A percentile compares a stretch with the other conserved stretches of the same genome.
These are phyloP conservation scores for Candoia aspera DNA, from an alignment of 2,113 vertebrate species.

Conservation along the genomic window DNA sequence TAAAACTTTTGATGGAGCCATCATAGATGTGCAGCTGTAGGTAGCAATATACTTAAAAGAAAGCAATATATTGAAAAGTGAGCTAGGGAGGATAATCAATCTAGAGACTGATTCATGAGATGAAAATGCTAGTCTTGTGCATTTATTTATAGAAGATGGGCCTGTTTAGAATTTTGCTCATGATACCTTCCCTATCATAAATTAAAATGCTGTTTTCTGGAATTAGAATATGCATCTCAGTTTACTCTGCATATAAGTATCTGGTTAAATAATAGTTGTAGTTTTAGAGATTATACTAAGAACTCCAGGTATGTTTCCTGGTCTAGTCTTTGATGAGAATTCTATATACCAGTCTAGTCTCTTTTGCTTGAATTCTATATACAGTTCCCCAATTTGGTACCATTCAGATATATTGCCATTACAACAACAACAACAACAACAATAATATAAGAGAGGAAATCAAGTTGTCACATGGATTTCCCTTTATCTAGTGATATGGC, in stretches of 20 bases:
- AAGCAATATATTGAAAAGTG: constrained; percentile 33
- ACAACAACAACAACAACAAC: background rate
- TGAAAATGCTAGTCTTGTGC: constrained; percentile 44
- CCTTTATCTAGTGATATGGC: background rate
- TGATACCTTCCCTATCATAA: constrained; percentile 53
- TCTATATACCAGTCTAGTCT: too few relatives aligned
- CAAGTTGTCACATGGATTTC: background rate
- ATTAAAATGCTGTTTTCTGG: constrained; percentile 44
- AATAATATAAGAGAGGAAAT: background rate
- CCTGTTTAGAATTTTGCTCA: constrained; percentile 32
- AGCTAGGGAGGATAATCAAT: constrained; percentile 55
- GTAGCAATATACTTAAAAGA: constrained; percentile 65
- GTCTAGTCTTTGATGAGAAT: background rate
- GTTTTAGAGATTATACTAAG: constrained; percentile 28
- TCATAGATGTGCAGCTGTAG: constrained; percentile 17
- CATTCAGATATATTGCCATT: background rate
- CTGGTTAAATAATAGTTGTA: constrained; percentile 39
- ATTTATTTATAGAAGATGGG: constrained; percentile 54
- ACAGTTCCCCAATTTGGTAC: background rate
- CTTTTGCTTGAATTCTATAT: background rate
- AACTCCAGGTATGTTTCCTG: constrained; percentile 30
- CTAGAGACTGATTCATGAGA: constrained; percentile 59
- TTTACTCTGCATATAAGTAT: constrained; percentile 53
- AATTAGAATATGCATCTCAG: constrained; percentile 49
- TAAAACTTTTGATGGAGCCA: constrained; percentile 33